Conservation (phyloP, 2,888 invertebrate species). For the Lymantria dispar region DNA sequence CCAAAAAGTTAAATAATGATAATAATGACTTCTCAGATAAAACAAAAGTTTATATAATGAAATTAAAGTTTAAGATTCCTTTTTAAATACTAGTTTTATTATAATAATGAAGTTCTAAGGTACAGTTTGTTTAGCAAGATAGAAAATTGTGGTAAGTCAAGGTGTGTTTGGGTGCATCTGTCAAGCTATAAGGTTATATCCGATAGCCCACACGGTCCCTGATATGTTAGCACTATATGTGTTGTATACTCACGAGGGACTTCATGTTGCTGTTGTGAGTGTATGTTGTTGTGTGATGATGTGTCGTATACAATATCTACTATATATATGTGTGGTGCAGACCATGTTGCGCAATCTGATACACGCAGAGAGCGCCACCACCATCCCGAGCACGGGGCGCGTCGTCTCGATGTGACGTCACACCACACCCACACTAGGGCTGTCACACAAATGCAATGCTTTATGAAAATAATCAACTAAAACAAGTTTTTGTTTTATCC, state of each 20-base stretch:
- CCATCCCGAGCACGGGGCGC: neutral
- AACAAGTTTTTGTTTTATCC: no score
- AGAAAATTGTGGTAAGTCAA: no score
- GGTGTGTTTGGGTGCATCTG: no score
- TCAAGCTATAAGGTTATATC: no score
- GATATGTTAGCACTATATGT: no score
- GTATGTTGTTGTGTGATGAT: slow-evolving; percentile 12
- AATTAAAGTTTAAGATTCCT: neutral
- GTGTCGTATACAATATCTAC: neutral
- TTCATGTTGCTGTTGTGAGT: slow-evolving; percentile 18
- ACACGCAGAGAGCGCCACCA: neutral
- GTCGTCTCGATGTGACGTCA: neutral
- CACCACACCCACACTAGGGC: neutral
- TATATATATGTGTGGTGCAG: neutral
- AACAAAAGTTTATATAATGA: neutral
- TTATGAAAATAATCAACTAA: no score
- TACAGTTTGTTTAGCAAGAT: neutral
- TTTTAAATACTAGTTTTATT: neutral
- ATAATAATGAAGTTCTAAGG: neutral
- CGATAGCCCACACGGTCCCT: no score
- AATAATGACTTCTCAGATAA: no score
- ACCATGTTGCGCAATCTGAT: neutral
- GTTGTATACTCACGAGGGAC: slow-evolving; percentile 21
- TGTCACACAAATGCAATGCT: neutral
- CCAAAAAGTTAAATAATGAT: no score